phyloP scores from a whole-genome alignment of 1,140 invertebrate species.

The Homarus americanus region DNA sequence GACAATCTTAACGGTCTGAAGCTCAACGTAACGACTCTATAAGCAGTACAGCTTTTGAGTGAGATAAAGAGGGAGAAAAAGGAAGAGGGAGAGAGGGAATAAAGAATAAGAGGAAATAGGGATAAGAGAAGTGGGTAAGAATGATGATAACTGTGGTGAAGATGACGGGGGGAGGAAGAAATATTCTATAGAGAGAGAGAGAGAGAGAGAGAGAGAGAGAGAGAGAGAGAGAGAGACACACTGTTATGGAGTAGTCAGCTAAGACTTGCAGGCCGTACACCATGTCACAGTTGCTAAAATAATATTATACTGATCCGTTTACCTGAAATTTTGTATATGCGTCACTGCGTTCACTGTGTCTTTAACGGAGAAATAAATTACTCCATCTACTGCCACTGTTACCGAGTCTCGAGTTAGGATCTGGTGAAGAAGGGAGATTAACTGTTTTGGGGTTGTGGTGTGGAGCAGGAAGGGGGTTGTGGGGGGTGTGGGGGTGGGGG shows the following conservation, averaged over 20 bases:
- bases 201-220: too few species aligned
- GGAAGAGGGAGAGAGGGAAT: not conserved
- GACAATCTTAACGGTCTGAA: too few species aligned
- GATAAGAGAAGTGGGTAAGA: too few species aligned
- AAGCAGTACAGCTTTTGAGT: not conserved
- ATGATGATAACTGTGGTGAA: too few species aligned
- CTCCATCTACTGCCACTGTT: conserved; percentile 76
- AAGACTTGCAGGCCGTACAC: not conserved
- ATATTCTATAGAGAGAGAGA: too few species aligned
- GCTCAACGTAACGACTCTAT: too few species aligned
- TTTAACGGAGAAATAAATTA: conserved; percentile 35
- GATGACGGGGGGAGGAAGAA: too few species aligned
- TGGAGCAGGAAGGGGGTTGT: too few species aligned
- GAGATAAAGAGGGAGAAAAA: not conserved
- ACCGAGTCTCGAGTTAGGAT: conserved; percentile 82
- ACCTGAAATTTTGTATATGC: conserved; percentile 29
- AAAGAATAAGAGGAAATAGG: too few species aligned
- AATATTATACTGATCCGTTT: conserved; percentile 17
- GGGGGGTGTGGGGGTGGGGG: too few species aligned
- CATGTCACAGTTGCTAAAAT: conserved; percentile 4
- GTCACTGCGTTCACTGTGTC: conserved; percentile 24
- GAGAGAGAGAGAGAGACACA: too few species aligned
- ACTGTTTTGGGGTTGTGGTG: too few species aligned
- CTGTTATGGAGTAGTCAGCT: not conserved
- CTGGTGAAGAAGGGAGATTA: conserved; percentile 78